A percentile compares a stretch with the other conserved stretches of the same genome.
Evolutionary conservation across 2,888 invertebrate genomes (phyloP).

Genomic region (Plutella xylostella): DNA sequence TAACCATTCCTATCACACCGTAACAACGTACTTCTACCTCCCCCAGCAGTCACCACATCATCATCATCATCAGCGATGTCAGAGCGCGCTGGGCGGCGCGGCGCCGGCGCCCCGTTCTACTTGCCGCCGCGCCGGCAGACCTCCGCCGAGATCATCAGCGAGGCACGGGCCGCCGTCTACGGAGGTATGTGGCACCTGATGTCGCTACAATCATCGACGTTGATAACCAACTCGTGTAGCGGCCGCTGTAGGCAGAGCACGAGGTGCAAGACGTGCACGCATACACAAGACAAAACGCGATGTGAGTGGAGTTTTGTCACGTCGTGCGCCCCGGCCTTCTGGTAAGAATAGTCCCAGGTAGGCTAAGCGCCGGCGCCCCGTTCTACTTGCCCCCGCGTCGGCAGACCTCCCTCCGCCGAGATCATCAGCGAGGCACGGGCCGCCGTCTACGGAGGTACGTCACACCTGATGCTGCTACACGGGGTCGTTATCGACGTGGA

Average conservation of each 20-base stretch:
- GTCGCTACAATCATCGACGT: neutral
- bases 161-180: constrained; percentile 75
- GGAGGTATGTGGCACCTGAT: constrained; percentile 31
- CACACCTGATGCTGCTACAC: too few species aligned
- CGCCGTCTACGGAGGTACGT: constrained; percentile 57
- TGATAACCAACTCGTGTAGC: too few species aligned
- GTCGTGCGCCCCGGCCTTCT: too few species aligned
- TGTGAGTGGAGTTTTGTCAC: too few species aligned
- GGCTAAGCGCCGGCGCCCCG: constrained; percentile 66
- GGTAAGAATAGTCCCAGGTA: too few species aligned
- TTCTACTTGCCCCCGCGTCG: constrained; percentile 70
- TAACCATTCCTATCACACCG: constrained; percentile 5
- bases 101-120: constrained; percentile 66
- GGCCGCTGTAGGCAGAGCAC: too few species aligned
- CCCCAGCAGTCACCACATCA: too few species aligned
- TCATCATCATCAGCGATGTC: constrained; percentile 36
- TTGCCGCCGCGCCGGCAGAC: constrained; percentile 74
- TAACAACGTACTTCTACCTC: too few species aligned
- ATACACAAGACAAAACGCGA: too few species aligned
- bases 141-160: constrained; percentile 84
- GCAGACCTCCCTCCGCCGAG: constrained; percentile 83
- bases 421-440: constrained; percentile 83
- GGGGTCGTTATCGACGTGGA: too few species aligned
- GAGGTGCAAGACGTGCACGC: too few species aligned
- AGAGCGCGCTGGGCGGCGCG: constrained; percentile 38